phyloP scores from a whole-genome alignment of 2,113 vertebrate species.

The Thermophis baileyi region DNA sequence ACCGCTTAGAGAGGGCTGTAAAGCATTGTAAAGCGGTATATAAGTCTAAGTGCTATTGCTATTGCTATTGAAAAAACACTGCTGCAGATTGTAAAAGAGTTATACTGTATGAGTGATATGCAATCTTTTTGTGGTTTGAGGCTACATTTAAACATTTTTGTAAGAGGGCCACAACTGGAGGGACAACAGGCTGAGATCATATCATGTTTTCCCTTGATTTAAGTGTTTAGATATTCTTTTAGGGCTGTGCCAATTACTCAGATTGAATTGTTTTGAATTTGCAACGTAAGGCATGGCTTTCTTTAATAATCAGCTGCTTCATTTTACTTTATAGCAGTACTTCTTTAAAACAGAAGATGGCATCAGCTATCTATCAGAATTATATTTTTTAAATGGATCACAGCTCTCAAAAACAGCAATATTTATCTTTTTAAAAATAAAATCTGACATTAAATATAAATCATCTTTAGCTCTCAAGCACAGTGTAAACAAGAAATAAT shows the following conservation, averaged over 20 bases:
- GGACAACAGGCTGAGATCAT: background rate
- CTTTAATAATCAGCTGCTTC: conserved; percentile 22
- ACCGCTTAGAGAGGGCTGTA: no score
- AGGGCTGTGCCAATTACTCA: background rate
- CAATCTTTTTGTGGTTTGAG: background rate
- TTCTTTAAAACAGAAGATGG: conserved; percentile 68
- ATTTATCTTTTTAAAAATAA: conserved; percentile 35
- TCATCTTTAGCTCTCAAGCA: conserved; percentile 60
- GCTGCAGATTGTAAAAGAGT: background rate
- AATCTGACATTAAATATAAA: conserved; percentile 63
- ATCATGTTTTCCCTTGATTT: background rate
- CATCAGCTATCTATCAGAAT: conserved; percentile 47
- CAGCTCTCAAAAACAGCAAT: conserved; percentile 27
- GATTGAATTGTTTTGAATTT: background rate
- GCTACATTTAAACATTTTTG: background rate
- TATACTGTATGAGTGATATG: background rate
- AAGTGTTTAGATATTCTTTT: background rate
- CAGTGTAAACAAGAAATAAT: conserved; percentile 62
- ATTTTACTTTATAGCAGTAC: conserved; percentile 35
- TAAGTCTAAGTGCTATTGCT: no score
- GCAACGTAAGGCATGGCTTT: background rate
- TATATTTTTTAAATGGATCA: background rate
- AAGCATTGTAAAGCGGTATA: no score
- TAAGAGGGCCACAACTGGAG: background rate
- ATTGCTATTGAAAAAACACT: background rate